phyloP scores from a whole-genome alignment of 2,888 invertebrate species.

The Dioctria linearis region DNA sequence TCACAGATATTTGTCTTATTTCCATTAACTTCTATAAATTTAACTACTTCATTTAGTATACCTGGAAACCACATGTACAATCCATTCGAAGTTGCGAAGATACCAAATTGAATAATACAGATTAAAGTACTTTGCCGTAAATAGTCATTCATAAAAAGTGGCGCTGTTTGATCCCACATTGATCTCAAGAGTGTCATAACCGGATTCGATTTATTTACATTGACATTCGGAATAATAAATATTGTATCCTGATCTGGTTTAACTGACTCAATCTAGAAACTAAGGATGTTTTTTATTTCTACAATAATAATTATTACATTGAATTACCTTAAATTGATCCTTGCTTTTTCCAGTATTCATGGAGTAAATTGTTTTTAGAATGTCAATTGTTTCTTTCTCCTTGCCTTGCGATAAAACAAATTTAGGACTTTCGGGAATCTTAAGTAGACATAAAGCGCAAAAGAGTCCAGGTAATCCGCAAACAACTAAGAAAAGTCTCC shows the following conservation, averaged over 20 bases:
- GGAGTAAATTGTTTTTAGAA: conserved; percentile 64
- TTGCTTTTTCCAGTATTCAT: conserved; percentile 63
- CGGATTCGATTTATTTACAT: neutral
- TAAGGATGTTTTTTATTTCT: neutral
- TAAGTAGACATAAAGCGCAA: conserved; percentile 64
- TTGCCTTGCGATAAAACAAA: conserved; percentile 65
- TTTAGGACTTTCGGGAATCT: conserved; percentile 68
- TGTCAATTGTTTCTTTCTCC: conserved; percentile 62
- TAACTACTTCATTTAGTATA: conserved; percentile 65
- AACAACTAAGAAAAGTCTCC: conserved; percentile 67
- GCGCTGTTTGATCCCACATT: conserved; percentile 68
- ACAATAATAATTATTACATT: neutral
- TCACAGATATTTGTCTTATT: conserved; percentile 63
- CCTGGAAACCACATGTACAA: conserved; percentile 69
- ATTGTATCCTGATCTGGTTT: neutral
- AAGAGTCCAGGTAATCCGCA: conserved; percentile 66
- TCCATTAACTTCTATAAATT: conserved; percentile 59
- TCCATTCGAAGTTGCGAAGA: conserved; percentile 66
- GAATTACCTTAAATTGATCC: conserved; percentile 62
- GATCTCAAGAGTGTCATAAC: conserved; percentile 59
- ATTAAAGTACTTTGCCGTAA: conserved; percentile 64
- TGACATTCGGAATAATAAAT: neutral
- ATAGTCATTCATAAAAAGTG: conserved; percentile 65
- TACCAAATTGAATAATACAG: conserved; percentile 66
- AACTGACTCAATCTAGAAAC: neutral